Percentiles rank a stretch among this genome's conserved stretches.
Conservation (phyloP, 2,113 vertebrate species). For the Gobius niger region DNA sequence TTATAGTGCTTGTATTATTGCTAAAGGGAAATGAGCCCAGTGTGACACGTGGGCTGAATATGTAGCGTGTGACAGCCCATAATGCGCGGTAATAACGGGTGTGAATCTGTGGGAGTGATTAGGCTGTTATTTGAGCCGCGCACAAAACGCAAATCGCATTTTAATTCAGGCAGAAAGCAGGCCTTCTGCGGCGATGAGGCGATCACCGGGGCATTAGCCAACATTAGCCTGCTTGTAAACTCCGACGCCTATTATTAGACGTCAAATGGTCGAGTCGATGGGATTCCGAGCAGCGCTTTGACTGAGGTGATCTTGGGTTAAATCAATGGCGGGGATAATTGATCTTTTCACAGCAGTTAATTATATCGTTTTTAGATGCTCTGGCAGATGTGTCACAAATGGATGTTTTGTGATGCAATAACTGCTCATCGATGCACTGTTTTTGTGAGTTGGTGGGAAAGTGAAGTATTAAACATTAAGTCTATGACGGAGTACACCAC, state of each 20-base stretch:
- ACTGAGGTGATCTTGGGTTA: background rate
- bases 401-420: background rate
- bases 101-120: constrained; percentile 52
- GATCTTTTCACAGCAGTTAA: background rate
- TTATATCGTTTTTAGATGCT: background rate
- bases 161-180: constrained; percentile 44
- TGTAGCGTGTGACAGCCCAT: constrained; percentile 16
- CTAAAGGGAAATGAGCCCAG: constrained; percentile 41
- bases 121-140: constrained; percentile 38
- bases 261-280: constrained; percentile 17
- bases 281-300: constrained; percentile 3
- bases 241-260: constrained; percentile 29
- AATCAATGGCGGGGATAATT: background rate
- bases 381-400: background rate
- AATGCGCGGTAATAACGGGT: constrained; percentile 32
- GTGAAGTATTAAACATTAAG: no score
- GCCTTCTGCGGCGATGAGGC: constrained; percentile 31
- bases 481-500: no score
- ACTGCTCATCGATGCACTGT: background rate
- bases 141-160: constrained; percentile 33
- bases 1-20: constrained; percentile 33
- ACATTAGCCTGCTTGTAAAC: constrained; percentile 30
- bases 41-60: constrained; percentile 39
- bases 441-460: no score
- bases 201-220: constrained; percentile 29